Percentiles rank a stretch among this genome's conserved stretches.
Conservation (phyloP, 2,797 vertebrate genomes). For the Selene dorsalis region DNA sequence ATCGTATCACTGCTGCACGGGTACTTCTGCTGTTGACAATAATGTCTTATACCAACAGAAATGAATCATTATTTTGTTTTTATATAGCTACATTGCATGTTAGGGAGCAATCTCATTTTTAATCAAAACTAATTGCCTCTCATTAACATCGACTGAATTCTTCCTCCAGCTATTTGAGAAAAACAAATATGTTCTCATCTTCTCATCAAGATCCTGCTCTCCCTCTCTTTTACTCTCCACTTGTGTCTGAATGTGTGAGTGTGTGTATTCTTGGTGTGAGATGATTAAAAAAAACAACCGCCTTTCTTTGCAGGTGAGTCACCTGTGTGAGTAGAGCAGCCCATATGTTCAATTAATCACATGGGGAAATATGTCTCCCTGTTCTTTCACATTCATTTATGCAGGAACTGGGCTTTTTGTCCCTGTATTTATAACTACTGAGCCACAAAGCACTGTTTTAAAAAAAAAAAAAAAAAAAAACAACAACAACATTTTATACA, state of each 20-base stretch:
- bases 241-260: constrained; percentile 3
- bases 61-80: constrained; percentile 80
- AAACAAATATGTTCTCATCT: constrained; percentile 77
- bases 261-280: background rate
- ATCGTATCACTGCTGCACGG: constrained; percentile 53
- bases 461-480: background rate
- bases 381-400: background rate
- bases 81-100: constrained; percentile 68
- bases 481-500: too few relatives aligned
- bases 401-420: background rate
- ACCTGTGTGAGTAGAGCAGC: background rate
- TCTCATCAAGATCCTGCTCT: constrained; percentile 56
- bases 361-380: background rate
- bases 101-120: constrained; percentile 76
- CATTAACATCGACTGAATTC: constrained; percentile 76
- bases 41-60: constrained; percentile 70
- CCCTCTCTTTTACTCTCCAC: constrained; percentile 15
- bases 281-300: background rate
- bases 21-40: constrained; percentile 67
- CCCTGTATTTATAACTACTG: background rate
- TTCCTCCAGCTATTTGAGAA: constrained; percentile 77
- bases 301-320: background rate
- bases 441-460: background rate
- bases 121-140: constrained; percentile 82
- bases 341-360: constrained; percentile 16